Percentiles rank a stretch among this genome's conserved stretches.
phyloP scores from a whole-genome alignment of 2,888 invertebrate species.

The Lepetodrilus schrolli region DNA sequence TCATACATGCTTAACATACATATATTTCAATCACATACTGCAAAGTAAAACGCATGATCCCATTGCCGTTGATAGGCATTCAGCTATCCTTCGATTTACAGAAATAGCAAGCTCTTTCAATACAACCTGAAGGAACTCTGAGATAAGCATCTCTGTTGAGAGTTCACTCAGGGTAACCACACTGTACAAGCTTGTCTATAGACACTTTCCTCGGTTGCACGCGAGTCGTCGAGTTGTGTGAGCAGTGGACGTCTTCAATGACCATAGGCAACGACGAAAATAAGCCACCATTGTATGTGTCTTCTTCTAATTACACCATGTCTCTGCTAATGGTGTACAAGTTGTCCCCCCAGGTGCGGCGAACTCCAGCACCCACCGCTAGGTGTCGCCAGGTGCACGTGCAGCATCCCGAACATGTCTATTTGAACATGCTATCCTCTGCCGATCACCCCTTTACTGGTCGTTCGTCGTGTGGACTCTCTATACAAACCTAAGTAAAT shows the following conservation, averaged over 20 bases:
- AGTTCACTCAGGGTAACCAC: no score
- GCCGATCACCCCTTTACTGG: neutral
- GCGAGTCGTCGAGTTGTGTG: neutral
- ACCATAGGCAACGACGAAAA: neutral
- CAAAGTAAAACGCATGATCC: no score
- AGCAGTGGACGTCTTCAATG: neutral
- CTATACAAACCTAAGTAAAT: conserved; percentile 13
- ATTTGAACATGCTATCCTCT: neutral
- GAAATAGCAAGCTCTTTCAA: no score
- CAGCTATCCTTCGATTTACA: no score
- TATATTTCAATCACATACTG: no score
- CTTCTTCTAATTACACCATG: conserved; percentile 3
- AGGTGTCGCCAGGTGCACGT: conserved; percentile 5
- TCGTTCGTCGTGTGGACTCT: neutral
- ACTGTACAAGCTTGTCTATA: no score
- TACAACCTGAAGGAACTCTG: no score
- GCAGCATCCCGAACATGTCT: neutral
- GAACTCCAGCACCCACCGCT: neutral
- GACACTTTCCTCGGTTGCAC: no score
- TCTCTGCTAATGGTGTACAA: conserved; percentile 4
- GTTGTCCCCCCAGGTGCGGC: neutral
- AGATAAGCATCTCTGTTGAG: no score
- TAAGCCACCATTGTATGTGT: neutral
- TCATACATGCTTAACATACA: no score
- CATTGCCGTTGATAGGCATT: no score